Base-by-base conservation (phyloP, 2,888 invertebrate species). In the Hyppa rectilinea region DNA sequence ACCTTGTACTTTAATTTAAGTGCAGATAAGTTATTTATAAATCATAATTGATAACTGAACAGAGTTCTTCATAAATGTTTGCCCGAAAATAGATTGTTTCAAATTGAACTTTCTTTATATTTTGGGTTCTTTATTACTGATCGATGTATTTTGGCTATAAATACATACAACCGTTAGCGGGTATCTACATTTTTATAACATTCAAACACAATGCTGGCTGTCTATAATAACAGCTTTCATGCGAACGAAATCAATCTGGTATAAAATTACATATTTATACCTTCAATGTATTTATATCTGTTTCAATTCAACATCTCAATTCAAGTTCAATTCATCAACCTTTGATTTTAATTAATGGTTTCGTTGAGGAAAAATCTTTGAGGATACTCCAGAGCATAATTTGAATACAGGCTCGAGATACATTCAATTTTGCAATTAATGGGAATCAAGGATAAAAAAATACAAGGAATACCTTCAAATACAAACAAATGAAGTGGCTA, bases 1-100 rank as follows among this genome's bases (percentile, higher is more conserved):
- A 86, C 93, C 93, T 93, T 92, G 91, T 90, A 86, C 86, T 89
- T 88, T 86, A 87, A 84, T 87, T 87, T 80, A 71, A 64, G 82
- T 77, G 45, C 49, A 68, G 56, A 71, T 64, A 73, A 65, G 36
- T 53, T 38, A 68, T 64, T 65, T 68, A 55, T 65, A 49, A 40
- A 43, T 34, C 23, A 52, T 38, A 50, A 20, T n/a, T n/a, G n/a
- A n/a, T n/a, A n/a, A n/a, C n/a, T n/a, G n/a, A 58, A 6, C n/a
- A n/a, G 10, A 38, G 17, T 9, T 31, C 17, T 26, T 17, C 17
- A 14, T 29, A 58, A 26, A 36, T n/a, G 29, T 65, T 49, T 20
- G 29, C 23, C 20, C 20, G 20, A 23, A 65, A 31, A 45, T 65
- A 63, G 1, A 36, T 34, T 7, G 29, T 20, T 7, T 26, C 2